phyloP scores from a whole-genome alignment of 2,797 vertebrate species.

The Australoheros facetus region DNA sequence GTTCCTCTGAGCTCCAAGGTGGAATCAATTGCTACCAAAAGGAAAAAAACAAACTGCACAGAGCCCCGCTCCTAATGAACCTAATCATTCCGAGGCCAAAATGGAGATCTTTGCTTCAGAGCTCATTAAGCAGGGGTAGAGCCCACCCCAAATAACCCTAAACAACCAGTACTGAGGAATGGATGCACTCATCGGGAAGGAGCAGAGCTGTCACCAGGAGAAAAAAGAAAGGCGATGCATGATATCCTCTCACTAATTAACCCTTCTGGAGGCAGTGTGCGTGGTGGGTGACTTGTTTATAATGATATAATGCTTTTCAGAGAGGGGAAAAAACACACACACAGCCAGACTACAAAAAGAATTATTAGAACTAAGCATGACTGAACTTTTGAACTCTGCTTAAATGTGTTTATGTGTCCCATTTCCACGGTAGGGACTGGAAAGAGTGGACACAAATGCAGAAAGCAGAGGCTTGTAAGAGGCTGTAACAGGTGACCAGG shows the following conservation, averaged over 20 bases:
- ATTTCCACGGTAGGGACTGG: not conserved
- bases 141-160: slow-evolving; percentile 50
- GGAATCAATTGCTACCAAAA: not conserved
- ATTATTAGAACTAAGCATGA: slow-evolving; percentile 1
- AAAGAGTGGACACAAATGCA: not conserved
- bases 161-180: slow-evolving; percentile 57
- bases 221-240: slow-evolving; percentile 40
- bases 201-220: slow-evolving; percentile 35
- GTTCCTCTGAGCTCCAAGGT: slow-evolving; percentile 38
- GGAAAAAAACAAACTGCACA: not conserved
- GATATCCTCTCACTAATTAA: slow-evolving; percentile 67
- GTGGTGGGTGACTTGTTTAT: slow-evolving; percentile 31
- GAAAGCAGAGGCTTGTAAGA: not conserved
- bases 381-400: slow-evolving; percentile 37
- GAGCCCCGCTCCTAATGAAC: slow-evolving; percentile 60
- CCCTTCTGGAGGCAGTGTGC: slow-evolving; percentile 46
- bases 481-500: not conserved
- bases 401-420: not conserved
- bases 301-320: slow-evolving; percentile 30
- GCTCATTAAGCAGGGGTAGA: slow-evolving; percentile 66
- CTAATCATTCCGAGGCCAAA: slow-evolving; percentile 58
- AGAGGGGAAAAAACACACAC: slow-evolving; percentile 5
- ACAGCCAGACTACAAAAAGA: not conserved
- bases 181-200: slow-evolving; percentile 16
- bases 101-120: slow-evolving; percentile 67